phyloP scores from a whole-genome alignment of 2,113 vertebrate genomes.

The Capra hircus region DNA sequence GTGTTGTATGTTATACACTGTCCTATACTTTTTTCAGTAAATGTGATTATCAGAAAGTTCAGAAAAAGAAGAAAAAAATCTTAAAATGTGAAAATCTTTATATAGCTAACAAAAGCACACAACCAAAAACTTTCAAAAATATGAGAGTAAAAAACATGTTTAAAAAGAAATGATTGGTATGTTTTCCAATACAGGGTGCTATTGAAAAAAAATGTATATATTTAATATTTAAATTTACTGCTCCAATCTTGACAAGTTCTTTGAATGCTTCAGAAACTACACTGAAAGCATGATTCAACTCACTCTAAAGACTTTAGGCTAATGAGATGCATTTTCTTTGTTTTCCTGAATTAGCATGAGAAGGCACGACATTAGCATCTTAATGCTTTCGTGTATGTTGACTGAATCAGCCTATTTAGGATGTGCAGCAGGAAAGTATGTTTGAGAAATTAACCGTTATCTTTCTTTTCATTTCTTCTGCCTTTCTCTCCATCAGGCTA shows the following conservation, averaged over 20 bases:
- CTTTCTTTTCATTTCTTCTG: background rate
- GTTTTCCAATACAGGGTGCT: background rate
- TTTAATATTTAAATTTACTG: background rate
- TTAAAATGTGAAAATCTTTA: background rate
- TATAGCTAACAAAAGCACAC: background rate
- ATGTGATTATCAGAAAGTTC: background rate
- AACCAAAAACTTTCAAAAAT: background rate
- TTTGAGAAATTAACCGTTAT: background rate
- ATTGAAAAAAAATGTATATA: background rate
- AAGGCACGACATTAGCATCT: background rate
- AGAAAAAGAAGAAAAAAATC: slow-evolving; percentile 9
- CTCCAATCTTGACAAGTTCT: background rate
- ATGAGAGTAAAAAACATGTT: background rate
- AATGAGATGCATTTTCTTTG: background rate
- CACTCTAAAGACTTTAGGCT: background rate
- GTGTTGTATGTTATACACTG: background rate
- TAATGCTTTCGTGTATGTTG: background rate
- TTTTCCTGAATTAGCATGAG: slow-evolving; percentile 25
- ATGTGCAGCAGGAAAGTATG: background rate
- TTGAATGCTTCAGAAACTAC: background rate
- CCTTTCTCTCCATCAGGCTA: background rate
- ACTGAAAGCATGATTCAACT: background rate
- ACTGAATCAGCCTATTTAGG: slow-evolving; percentile 19
- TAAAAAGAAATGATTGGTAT: background rate
- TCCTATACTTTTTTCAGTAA: background rate